Evolutionary conservation across 2,888 invertebrate species (phyloP).

Genomic region (Penaeus monodon): DNA sequence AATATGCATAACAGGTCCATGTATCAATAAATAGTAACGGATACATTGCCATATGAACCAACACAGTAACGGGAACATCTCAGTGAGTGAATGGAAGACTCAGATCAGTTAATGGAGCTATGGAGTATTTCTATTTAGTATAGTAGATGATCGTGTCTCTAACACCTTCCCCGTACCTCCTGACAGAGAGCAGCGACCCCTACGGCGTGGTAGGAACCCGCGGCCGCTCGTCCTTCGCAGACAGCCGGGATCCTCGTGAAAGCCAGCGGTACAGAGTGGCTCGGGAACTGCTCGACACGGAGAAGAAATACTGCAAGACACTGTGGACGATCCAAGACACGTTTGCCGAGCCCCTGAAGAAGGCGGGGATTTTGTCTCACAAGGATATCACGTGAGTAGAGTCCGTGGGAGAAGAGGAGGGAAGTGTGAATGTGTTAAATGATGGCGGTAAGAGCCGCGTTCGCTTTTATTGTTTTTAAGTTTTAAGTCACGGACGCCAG

Average conservation of each 20-base stretch:
- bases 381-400: constrained; percentile 68
- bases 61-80: too few species aligned
- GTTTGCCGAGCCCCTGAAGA: constrained; percentile 69
- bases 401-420: neutral
- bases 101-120: too few species aligned
- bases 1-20: too few species aligned
- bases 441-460: neutral
- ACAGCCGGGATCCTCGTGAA: constrained; percentile 63
- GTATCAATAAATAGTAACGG: too few species aligned
- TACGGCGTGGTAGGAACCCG: constrained; percentile 17
- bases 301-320: constrained; percentile 71
- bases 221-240: neutral
- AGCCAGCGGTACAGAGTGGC: constrained; percentile 68
- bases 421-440: neutral
- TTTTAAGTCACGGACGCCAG: too few species aligned
- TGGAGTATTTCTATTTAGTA: too few species aligned
- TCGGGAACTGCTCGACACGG: constrained; percentile 70
- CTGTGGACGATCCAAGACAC: constrained; percentile 71
- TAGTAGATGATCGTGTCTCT: too few species aligned
- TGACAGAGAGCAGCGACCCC: constrained; percentile 31
- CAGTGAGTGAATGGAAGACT: too few species aligned
- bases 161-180: too few species aligned
- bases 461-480: too few species aligned
- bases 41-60: too few species aligned
- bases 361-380: constrained; percentile 67